Evolutionary conservation across 2,797 vertebrate genomes (phyloP).

Genomic region (Helicolenus hilgendorfi): DNA sequence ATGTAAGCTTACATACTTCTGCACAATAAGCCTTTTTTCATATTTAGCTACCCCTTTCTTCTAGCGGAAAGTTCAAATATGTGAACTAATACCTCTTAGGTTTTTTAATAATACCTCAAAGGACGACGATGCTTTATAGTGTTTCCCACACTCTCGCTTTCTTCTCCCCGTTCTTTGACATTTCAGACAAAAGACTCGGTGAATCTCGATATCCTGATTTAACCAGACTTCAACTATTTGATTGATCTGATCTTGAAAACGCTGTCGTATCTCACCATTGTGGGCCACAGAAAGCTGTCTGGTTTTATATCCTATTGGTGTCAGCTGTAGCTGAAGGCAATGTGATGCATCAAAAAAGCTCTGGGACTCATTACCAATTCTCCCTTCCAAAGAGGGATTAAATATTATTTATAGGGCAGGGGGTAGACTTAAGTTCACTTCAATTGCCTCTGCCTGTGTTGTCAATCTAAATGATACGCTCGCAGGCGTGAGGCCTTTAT

Average conservation of each 20-base stretch:
- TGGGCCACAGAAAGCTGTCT: conserved; percentile 60
- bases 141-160: conserved; percentile 34
- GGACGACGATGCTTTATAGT: neutral
- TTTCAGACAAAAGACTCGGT: conserved; percentile 37
- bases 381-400: conserved; percentile 82
- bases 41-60: conserved; percentile 23
- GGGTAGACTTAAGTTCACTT: conserved; percentile 83
- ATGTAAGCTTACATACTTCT: neutral
- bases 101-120: conserved; percentile 41
- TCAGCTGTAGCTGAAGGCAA: conserved; percentile 74
- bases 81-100: conserved; percentile 22
- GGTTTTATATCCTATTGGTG: conserved; percentile 76
- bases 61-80: conserved; percentile 32
- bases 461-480: conserved; percentile 84
- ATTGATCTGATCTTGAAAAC: conserved; percentile 71
- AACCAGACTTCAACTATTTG: conserved; percentile 57
- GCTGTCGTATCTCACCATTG: conserved; percentile 54
- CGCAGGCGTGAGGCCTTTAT: conserved; percentile 67
- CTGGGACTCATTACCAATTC: conserved; percentile 80
- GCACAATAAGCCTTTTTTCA: conserved; percentile 12
- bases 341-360: conserved; percentile 79
- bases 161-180: neutral
- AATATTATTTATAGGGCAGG: conserved; percentile 86
- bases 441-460: conserved; percentile 80
- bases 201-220: conserved; percentile 37